These are phyloP conservation scores for Paratilapia polleni DNA, from an alignment of 2,113 vertebrate genomes.

Conservation along the genomic window DNA sequence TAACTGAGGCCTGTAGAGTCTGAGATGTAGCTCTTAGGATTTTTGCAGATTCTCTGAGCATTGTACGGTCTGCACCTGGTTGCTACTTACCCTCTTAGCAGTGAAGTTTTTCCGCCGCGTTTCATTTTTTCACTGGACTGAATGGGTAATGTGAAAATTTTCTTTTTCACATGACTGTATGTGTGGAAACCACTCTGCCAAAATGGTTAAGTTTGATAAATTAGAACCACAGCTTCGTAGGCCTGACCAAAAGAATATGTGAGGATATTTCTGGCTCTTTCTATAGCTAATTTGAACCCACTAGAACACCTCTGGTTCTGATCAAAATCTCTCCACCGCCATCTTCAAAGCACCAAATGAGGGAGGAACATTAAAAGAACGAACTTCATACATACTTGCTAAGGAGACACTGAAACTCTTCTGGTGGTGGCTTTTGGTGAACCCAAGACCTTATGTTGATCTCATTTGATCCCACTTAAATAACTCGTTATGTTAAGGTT, in stretches of 20 bases:
- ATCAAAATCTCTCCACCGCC: neutral
- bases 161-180: too few relatives aligned
- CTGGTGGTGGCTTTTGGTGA: neutral
- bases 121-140: too few relatives aligned
- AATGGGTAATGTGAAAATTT: too few relatives aligned
- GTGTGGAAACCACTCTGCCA: too few relatives aligned
- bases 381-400: neutral
- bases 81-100: too few relatives aligned
- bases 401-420: neutral
- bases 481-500: neutral
- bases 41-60: neutral
- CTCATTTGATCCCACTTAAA: neutral
- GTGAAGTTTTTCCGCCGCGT: too few relatives aligned
- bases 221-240: neutral
- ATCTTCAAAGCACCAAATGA: neutral
- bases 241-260: neutral
- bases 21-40: neutral
- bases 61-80: fast-evolving
- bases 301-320: neutral
- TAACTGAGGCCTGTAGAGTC: neutral
- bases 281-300: neutral
- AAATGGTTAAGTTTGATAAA: neutral
- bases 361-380: neutral
- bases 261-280: neutral
- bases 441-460: neutral